These are phyloP conservation scores for Phallusia fumigata DNA, from an alignment of 23 tunicate species.

Conservation along the genomic window DNA sequence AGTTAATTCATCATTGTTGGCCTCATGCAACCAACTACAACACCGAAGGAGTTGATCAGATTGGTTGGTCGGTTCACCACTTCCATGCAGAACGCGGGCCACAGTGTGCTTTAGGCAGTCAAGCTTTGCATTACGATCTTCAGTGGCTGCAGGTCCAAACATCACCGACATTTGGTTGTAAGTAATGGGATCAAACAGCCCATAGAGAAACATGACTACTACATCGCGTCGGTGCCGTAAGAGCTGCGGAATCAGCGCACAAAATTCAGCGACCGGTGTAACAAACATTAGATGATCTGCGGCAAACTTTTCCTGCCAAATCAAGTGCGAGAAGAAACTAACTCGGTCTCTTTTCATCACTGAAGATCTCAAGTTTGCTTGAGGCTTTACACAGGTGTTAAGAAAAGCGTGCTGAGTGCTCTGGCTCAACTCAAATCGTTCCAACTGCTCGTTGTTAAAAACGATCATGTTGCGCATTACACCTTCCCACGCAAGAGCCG, in stretches of 20 bases:
- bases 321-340: not conserved
- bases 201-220: not conserved
- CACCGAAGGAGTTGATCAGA: not conserved
- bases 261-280: not conserved
- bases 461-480: not conserved
- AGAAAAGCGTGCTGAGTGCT: not conserved
- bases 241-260: not conserved
- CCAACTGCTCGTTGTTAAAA: not conserved
- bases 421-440: not conserved
- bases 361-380: not conserved
- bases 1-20: not conserved
- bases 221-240: not conserved
- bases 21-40: slow-evolving; percentile 8
- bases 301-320: not conserved
- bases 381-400: not conserved
- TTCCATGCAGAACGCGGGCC: not conserved
- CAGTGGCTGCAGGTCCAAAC: not conserved
- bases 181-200: not conserved
- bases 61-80: not conserved
- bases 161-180: not conserved
- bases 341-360: not conserved
- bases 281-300: not conserved
- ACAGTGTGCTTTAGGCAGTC: not conserved
- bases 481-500: not conserved
- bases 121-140: not conserved